phyloP scores from a whole-genome alignment of 2,888 invertebrate genomes.

The Azorinus chamasolen region DNA sequence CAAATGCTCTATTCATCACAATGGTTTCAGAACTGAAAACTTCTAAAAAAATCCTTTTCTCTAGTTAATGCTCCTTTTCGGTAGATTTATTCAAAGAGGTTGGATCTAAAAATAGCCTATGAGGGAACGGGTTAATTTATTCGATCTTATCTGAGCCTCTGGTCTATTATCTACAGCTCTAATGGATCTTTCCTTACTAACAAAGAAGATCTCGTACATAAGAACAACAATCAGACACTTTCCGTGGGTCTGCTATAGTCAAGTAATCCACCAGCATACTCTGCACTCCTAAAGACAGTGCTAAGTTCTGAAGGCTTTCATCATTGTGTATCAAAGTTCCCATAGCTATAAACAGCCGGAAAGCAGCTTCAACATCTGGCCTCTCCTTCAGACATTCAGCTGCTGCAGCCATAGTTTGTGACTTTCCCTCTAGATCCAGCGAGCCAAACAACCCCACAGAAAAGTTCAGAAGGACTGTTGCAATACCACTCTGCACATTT shows the following conservation, averaged over 20 bases:
- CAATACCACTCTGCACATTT: constrained; percentile 90
- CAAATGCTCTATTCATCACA: too few relatives aligned
- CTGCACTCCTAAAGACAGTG: constrained; percentile 80
- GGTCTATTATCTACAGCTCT: too few relatives aligned
- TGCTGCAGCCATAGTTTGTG: constrained; percentile 75
- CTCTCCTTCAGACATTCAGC: constrained; percentile 83
- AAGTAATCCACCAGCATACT: constrained; percentile 65
- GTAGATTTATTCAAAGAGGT: too few relatives aligned
- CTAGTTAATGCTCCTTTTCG: too few relatives aligned
- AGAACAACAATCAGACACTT: constrained; percentile 82
- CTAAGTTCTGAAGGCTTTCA: constrained; percentile 75
- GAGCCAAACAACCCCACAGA: constrained; percentile 87
- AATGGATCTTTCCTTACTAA: constrained; percentile 21
- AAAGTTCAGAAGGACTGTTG: constrained; percentile 91
- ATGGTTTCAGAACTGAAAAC: too few relatives aligned
- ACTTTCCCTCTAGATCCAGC: constrained; percentile 78
- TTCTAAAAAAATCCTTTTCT: too few relatives aligned
- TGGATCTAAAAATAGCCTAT: too few relatives aligned
- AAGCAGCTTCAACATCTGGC: constrained; percentile 91
- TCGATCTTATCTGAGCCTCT: too few relatives aligned
- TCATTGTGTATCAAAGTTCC: constrained; percentile 90
- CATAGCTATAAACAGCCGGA: constrained; percentile 91
- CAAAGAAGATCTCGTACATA: constrained; percentile 43
- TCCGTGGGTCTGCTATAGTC: constrained; percentile 73
- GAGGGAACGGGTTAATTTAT: too few relatives aligned